These are phyloP conservation scores for Embidobia sp. DNA, from an alignment of 2,888 invertebrate species.

Conservation along the genomic window DNA sequence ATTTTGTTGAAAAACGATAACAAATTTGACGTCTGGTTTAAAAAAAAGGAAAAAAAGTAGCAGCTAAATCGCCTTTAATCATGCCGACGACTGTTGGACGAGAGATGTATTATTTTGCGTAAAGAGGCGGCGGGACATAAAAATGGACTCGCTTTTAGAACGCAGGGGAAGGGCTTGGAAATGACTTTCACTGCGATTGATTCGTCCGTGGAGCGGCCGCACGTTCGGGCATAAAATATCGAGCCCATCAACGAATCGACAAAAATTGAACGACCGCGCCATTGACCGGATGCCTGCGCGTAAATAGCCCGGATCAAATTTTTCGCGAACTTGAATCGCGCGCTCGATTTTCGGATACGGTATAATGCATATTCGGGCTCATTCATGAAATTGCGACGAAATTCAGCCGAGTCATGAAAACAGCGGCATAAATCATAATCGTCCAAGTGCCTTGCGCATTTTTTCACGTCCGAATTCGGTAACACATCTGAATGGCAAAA, in stretches of 20 bases:
- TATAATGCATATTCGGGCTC: constrained; percentile 29
- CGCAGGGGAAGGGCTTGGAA: constrained; percentile 1
- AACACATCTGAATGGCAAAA: constrained; percentile 27
- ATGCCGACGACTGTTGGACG: no score
- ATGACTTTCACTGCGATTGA: constrained; percentile 36
- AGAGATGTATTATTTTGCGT: no score
- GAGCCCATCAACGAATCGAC: constrained; percentile 24
- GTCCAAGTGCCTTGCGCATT: constrained; percentile 21
- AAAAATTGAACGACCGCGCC: constrained; percentile 35
- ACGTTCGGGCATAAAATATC: constrained; percentile 28
- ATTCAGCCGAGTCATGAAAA: constrained; percentile 36
- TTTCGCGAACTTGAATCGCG: constrained; percentile 37
- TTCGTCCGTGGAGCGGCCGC: constrained; percentile 11
- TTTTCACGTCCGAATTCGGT: constrained; percentile 7
- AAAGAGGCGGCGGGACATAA: no score
- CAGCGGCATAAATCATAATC: constrained; percentile 37
- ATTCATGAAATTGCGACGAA: constrained; percentile 23
- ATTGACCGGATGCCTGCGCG: constrained; percentile 35
- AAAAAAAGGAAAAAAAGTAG: no score
- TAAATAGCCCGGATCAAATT: constrained; percentile 44
- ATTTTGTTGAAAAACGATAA: no score
- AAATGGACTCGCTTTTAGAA: neutral
- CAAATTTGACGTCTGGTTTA: no score
- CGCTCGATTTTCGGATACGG: constrained; percentile 17
- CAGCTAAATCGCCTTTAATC: no score